Percentiles rank a stretch among this genome's conserved stretches.
Evolutionary conservation across 2,888 invertebrate species (phyloP).

Genomic region (Hydroisotoma schaefferi): DNA sequence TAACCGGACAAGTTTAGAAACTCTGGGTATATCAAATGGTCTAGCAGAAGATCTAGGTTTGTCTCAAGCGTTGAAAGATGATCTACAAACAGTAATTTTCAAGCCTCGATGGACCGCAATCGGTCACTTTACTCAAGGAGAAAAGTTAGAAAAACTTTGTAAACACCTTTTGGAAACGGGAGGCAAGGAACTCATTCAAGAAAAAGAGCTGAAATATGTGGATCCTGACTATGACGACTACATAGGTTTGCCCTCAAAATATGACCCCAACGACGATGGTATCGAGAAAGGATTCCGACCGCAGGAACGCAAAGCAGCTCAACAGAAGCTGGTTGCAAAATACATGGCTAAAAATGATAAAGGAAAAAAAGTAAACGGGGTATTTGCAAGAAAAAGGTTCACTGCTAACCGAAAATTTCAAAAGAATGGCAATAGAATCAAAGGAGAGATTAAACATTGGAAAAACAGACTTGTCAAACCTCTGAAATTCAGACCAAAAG

Average conservation of each 20-base stretch:
- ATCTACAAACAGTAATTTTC: constrained; percentile 28
- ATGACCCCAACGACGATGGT: constrained; percentile 36
- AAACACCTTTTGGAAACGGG: constrained; percentile 21
- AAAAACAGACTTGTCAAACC: too few relatives aligned
- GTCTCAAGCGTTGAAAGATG: too few relatives aligned
- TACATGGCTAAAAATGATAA: background rate
- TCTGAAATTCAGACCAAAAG: too few relatives aligned
- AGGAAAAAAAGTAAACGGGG: background rate
- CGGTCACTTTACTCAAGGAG: constrained; percentile 15
- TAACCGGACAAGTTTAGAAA: too few relatives aligned
- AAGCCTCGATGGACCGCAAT: constrained; percentile 35
- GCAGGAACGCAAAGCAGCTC: constrained; percentile 10
- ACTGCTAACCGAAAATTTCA: too few relatives aligned
- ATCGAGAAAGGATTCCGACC: constrained; percentile 37
- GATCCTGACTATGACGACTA: constrained; percentile 35
- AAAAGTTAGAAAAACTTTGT: constrained; percentile 24
- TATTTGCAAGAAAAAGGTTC: too few relatives aligned
- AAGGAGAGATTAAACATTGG: too few relatives aligned
- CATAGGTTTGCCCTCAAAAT: constrained; percentile 24
- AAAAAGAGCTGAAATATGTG: constrained; percentile 31
- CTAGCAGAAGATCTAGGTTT: too few relatives aligned
- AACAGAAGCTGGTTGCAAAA: background rate
- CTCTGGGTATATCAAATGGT: too few relatives aligned
- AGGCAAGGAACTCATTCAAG: constrained; percentile 27
- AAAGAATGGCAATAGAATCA: too few relatives aligned